Evolutionary conservation across 1,140 invertebrate species (phyloP).

Genomic region (Caerostris extrusa): DNA sequence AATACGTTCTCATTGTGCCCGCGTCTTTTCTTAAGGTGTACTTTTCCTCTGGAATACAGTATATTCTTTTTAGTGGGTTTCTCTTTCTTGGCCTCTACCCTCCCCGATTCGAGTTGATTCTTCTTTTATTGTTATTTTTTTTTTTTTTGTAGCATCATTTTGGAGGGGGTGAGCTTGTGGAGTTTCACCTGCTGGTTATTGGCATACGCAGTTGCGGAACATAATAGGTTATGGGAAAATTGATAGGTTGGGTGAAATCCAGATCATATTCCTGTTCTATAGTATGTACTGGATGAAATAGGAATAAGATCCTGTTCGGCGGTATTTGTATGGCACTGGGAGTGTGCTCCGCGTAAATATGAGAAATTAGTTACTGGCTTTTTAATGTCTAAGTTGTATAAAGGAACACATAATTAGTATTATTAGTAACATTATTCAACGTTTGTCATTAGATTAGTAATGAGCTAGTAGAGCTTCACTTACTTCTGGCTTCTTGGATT

Average conservation of each 20-base stretch:
- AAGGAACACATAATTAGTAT: no score
- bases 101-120: slow-evolving; percentile 10
- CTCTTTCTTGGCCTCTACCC: slow-evolving; percentile 5
- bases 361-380: no score
- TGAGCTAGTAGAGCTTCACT: no score
- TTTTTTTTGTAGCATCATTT: background rate
- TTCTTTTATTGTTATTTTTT: slow-evolving; percentile 22
- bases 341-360: no score
- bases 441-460: no score
- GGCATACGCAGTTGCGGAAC: slow-evolving; percentile 13
- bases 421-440: no score
- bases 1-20: slow-evolving; percentile 41
- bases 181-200: slow-evolving; percentile 57
- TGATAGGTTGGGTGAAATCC: slow-evolving; percentile 36
- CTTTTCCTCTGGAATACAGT: slow-evolving; percentile 32
- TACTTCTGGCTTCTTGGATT: no score
- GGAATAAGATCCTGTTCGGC: background rate
- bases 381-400: no score
- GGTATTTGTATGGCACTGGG: no score
- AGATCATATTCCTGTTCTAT: background rate
- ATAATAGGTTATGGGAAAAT: slow-evolving; percentile 35
- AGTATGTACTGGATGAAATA: background rate
- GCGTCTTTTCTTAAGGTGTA: slow-evolving; percentile 44
- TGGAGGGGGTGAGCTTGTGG: background rate
- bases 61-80: slow-evolving; percentile 44